Base-by-base conservation (phyloP, 2,113 vertebrate genomes). In the Oostethus manadensis region DNA sequence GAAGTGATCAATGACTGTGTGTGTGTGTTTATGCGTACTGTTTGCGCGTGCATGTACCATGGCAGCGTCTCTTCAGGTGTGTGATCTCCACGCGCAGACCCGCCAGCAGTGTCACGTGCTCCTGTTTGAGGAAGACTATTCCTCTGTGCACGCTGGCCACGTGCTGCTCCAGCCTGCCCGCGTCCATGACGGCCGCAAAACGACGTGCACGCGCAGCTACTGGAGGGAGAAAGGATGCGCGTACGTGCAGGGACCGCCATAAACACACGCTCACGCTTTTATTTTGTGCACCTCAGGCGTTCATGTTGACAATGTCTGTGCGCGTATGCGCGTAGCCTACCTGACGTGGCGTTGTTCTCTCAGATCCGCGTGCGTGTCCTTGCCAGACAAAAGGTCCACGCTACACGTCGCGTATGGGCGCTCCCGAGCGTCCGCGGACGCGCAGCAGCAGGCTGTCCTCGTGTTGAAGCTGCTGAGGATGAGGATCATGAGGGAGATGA, bases 21-120 rank as follows among this genome's bases (percentile, higher is more conserved):
- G 23, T 10, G 49, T 6, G 51, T 42, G 35, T 17, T 10, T 13
- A 3, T 3, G 42, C 2, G 16, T 20, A 73, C 91, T 48, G 51
- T 42, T 18, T 17, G 11, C 10, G 3, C 3, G 42, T 4, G 16
- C 23, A 73, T 91, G 88, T 73, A 98, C 95, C 96, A 47, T 93
- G 91, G 74, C 94, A 98, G 82, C 92, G 93, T 73, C 93, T 96
- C 88, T 93, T 96, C 82, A 98, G 75, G 82, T 92, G 91, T 2
- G 92, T 91, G 84, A 98, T 95, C 86, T 98, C 96, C 84, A 94
- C 85, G 74, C 95, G 93, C 79, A 98, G 88, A 56, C 90, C 94
- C 0, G 91, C 88, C 45, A 98, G 87, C 78, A 98, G 88, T 70
- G 90, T 87, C 87, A 92, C 89, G 86, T 98, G 96, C 79, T 97